A percentile compares a stretch with the other conserved stretches of the same genome.
Conservation (phyloP, 1,140 invertebrate genomes). For the Tetragnatha versicolor region DNA sequence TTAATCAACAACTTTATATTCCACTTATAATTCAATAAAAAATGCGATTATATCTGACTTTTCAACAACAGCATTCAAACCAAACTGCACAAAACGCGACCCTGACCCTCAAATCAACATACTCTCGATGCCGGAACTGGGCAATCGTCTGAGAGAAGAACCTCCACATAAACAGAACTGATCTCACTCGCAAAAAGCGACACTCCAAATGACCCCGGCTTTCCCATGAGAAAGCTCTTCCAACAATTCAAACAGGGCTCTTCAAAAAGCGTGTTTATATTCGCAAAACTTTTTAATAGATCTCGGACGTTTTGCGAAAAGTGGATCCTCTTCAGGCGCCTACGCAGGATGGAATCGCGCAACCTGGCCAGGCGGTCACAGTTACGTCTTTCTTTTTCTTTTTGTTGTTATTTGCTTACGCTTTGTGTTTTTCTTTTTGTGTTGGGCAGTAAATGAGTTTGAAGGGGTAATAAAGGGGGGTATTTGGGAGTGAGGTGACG, state of each 20-base stretch:
- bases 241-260: background rate
- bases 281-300: conserved; percentile 17
- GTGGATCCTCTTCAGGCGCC: background rate
- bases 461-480: background rate
- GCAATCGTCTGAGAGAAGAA: background rate
- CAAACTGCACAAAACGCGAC: too few relatives aligned
- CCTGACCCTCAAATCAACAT: too few relatives aligned
- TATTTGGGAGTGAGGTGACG: background rate
- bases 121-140: background rate
- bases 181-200: background rate
- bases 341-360: background rate
- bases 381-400: conserved; percentile 8
- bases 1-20: too few relatives aligned
- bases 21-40: too few relatives aligned
- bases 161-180: too few relatives aligned
- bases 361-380: conserved; percentile 1
- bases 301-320: background rate
- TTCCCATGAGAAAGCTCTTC: conserved; percentile 12
- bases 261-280: conserved; percentile 4
- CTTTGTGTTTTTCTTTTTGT: background rate
- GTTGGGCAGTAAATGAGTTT: background rate
- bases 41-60: too few relatives aligned
- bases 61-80: too few relatives aligned
- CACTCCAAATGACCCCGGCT: background rate
- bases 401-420: background rate